These are phyloP conservation scores for Elephas maximus DNA, from an alignment of 2,113 vertebrate genomes.

Conservation along the genomic window DNA sequence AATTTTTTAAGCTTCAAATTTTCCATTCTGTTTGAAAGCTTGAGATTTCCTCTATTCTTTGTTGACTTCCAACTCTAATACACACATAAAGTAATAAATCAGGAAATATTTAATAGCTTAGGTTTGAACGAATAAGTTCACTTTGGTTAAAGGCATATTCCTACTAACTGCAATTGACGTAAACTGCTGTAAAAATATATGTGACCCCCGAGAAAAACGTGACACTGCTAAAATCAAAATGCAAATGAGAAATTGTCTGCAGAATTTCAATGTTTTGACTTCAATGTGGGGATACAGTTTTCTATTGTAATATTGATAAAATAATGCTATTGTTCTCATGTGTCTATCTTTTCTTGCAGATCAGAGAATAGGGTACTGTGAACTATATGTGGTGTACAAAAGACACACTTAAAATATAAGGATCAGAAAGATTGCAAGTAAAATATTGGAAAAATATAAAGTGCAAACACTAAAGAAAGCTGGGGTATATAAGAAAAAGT, in stretches of 20 bases:
- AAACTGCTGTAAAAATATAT: not conserved
- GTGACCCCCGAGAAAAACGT: not conserved
- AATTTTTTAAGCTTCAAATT: conserved; percentile 2
- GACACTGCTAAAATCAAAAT: not conserved
- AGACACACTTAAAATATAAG: not conserved
- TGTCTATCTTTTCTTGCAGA: not conserved
- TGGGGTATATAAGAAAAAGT: not conserved
- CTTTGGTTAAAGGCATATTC: not conserved
- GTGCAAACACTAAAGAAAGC: not conserved
- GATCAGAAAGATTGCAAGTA: not conserved
- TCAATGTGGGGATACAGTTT: not conserved
- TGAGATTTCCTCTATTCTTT: not conserved
- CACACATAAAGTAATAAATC: not conserved
- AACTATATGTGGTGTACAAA: not conserved
- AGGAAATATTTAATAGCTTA: not conserved
- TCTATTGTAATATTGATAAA: conserved; percentile 38
- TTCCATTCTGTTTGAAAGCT: not conserved
- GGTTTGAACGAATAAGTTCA: not conserved
- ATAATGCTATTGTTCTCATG: not conserved
- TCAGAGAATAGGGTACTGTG: not conserved
- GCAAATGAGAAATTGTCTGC: not conserved
- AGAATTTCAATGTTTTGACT: conserved; percentile 5
- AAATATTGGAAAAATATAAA: not conserved
- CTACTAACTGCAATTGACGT: not conserved
- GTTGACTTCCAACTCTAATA: not conserved